Evolutionary conservation across 2,113 vertebrate species (phyloP).

Genomic region (Hippocampus comes): DNA sequence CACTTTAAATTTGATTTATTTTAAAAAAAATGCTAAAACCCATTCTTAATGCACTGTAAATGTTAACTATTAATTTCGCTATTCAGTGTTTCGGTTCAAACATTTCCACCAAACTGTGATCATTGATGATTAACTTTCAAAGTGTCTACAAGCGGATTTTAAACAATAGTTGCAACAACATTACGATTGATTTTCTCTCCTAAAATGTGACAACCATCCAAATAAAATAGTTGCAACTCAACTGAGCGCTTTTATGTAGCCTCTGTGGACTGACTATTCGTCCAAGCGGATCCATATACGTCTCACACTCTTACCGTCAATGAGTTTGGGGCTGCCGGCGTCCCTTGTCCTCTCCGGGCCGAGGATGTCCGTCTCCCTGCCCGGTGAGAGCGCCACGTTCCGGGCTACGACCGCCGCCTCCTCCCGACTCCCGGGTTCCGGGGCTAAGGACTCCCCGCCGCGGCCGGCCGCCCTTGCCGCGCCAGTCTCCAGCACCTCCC

Average conservation of each 20-base stretch:
- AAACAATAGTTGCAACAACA: not conserved
- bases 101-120: not conserved
- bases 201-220: not conserved
- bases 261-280: not conserved
- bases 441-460: conserved; percentile 70
- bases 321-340: conserved; percentile 87
- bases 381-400: conserved; percentile 80
- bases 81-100: too few relatives aligned
- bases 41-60: not conserved
- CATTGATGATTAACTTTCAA: not conserved
- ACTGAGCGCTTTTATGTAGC: not conserved
- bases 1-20: not conserved
- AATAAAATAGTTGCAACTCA: not conserved
- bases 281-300: not conserved
- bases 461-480: conserved; percentile 78
- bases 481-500: conserved; percentile 94
- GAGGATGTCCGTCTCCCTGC: conserved; percentile 86
- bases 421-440: conserved; percentile 79
- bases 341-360: conserved; percentile 84
- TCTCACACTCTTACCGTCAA: conserved; percentile 80
- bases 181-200: not conserved
- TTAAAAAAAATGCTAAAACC: not conserved
- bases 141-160: not conserved
- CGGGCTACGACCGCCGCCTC: conserved; percentile 79
- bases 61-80: too few relatives aligned